A percentile compares a stretch with the other conserved stretches of the same genome.
phyloP scores from a whole-genome alignment of 1,140 invertebrate genomes.

The Lerema accius region DNA sequence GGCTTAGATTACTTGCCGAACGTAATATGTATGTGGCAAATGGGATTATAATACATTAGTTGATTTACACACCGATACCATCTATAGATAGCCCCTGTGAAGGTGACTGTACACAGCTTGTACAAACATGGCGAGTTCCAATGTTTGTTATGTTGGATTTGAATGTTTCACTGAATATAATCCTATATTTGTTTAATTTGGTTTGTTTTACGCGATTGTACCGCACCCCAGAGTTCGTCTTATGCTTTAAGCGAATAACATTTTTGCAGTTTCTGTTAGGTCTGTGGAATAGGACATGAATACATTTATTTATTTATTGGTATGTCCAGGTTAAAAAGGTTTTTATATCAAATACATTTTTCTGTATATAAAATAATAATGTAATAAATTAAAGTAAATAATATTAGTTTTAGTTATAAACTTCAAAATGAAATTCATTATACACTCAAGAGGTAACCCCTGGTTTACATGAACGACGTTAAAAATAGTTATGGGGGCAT shows the following conservation, averaged over 20 bases:
- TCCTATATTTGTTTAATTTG: constrained; percentile 81
- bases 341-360: too few relatives aligned
- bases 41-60: constrained; percentile 73
- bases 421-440: too few relatives aligned
- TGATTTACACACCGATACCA: constrained; percentile 53
- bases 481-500: too few relatives aligned
- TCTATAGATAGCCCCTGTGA: constrained; percentile 45
- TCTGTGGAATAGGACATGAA: neutral
- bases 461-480: too few relatives aligned
- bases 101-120: constrained; percentile 58
- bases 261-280: neutral
- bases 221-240: constrained; percentile 2
- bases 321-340: too few relatives aligned
- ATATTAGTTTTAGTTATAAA: too few relatives aligned
- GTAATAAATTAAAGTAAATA: too few relatives aligned
- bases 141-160: constrained; percentile 76
- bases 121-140: constrained; percentile 62
- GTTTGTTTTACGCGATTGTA: constrained; percentile 63
- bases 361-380: too few relatives aligned
- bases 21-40: constrained; percentile 63
- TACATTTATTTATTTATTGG: neutral
- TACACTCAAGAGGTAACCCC: too few relatives aligned
- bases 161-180: constrained; percentile 81
- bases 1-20: constrained; percentile 64
- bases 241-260: neutral